A percentile compares a stretch with the other conserved stretches of the same genome.
phyloP scores from a whole-genome alignment of 2,888 invertebrate genomes.

The Philereme transversata region DNA sequence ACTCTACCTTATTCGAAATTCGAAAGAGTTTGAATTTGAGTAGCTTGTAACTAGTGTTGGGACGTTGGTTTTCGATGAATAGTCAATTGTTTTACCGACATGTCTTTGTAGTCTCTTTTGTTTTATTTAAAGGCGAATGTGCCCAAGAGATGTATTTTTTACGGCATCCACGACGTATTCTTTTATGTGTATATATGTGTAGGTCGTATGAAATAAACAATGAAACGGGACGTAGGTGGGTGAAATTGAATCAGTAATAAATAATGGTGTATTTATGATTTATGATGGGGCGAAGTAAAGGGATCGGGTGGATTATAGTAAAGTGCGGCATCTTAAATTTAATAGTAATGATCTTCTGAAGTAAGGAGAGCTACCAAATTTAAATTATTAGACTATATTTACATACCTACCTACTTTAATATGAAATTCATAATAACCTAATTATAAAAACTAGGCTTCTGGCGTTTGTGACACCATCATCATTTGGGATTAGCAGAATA shows the following conservation, averaged over 20 bases:
- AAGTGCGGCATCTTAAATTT: conserved; percentile 40
- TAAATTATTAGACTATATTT: background rate
- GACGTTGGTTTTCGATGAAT: conserved; percentile 50
- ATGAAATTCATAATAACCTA: no score
- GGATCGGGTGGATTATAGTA: conserved; percentile 49
- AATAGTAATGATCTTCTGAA: conserved; percentile 43
- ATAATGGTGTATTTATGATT: conserved; percentile 79
- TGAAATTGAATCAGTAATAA: conserved; percentile 80
- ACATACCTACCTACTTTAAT: no score
- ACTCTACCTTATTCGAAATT: conserved; percentile 45
- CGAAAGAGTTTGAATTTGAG: conserved; percentile 30
- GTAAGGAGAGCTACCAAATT: background rate
- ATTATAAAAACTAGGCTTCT: no score
- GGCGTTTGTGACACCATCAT: no score
- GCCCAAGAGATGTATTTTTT: conserved; percentile 69
- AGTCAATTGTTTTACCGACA: conserved; percentile 81
- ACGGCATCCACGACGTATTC: conserved; percentile 52
- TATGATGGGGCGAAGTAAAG: conserved; percentile 50
- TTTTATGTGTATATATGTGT: conserved; percentile 52
- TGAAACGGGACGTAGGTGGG: conserved; percentile 64
- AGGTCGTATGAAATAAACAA: conserved; percentile 64
- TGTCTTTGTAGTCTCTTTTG: conserved; percentile 80
- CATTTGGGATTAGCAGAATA: no score
- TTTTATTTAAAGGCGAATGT: conserved; percentile 79
- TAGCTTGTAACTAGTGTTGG: conserved; percentile 47